Evolutionary conservation across 1,140 invertebrate genomes (phyloP), one percentile per base, ranked within the genome.

Genomic region (Cataglyphis hispanica): DNA sequence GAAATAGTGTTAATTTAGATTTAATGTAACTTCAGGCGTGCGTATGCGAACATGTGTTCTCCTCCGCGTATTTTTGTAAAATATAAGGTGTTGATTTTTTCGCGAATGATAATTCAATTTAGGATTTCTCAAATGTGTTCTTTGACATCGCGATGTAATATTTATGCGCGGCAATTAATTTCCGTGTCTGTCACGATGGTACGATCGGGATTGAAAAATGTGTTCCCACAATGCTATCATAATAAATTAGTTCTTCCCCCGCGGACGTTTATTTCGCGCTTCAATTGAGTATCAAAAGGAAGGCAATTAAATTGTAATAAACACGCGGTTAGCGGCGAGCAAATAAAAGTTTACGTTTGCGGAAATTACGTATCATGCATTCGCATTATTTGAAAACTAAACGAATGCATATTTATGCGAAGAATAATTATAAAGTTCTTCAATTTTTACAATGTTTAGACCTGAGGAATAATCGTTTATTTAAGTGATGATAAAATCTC

Each of bases 301-400:
- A 67, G 72, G 78, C 78, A 83, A 83, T 83, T 83, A 83, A 83
- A 83, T 83, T 74, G 78, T 74, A 83, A 83, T 83, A 53, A 83
- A 83, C 37, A 37, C 56, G 78, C 27, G 78, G 50, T 46, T 74
- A 74, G 56, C 78, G 25, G 67, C 7, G n/a, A 25, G 78, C 56
- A 74, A 83, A 83, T 74, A 74, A 83, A 83, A 74, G 67, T 83
- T 60, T 74, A 83, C 78, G n/a, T 13, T 16, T 34, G 78, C 22
- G 78, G 56, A 83, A 83, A 83, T 83, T 74, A 74, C 67, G 34
- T 74, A 72, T 72, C 67, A 58, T 83, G 27, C 34, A 74, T 83
- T 80, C 43, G 67, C 56, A 60, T 83, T 83, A 83, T 83, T 83
- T 74, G 46, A 56, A 83, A 83, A 83, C 72, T 83, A 74, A 72